phyloP scores from a whole-genome alignment of 2,888 invertebrate genomes.

The Sipha maydis region DNA sequence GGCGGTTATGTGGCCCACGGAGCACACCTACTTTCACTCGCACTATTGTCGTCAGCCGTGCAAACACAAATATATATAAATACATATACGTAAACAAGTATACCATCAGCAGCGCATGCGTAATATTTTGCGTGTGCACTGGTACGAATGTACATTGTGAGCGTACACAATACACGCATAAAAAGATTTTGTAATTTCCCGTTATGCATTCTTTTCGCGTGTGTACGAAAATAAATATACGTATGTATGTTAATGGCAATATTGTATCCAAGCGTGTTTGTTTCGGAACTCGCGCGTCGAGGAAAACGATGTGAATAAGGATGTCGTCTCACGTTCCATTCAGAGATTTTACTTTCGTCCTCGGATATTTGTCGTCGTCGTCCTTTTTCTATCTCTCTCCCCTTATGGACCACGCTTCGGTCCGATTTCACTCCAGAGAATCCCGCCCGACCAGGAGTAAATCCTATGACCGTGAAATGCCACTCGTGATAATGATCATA shows the following conservation, averaged over 20 bases:
- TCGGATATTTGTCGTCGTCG: background rate
- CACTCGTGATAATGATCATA: background rate
- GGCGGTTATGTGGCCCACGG: slow-evolving; percentile 60
- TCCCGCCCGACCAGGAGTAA: background rate
- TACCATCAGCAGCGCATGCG: slow-evolving; percentile 5
- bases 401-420: background rate
- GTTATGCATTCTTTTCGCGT: background rate
- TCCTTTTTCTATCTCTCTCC: background rate
- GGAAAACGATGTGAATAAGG: background rate
- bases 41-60: slow-evolving; percentile 10
- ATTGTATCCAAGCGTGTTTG: background rate
- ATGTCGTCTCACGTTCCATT: background rate
- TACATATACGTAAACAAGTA: too few species aligned
- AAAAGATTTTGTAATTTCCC: slow-evolving; percentile 51
- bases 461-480: slow-evolving; percentile 31
- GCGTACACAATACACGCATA: background rate
- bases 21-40: slow-evolving; percentile 61
- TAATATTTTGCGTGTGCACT: background rate
- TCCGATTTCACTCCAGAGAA: background rate
- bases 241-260: too few species aligned
- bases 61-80: too few species aligned
- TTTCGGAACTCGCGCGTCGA: background rate
- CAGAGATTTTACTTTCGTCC: background rate
- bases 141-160: background rate
- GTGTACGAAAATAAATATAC: background rate